These are phyloP conservation scores for Agrilus planipennis DNA, from an alignment of 1,140 invertebrate species.

Conservation along the genomic window DNA sequence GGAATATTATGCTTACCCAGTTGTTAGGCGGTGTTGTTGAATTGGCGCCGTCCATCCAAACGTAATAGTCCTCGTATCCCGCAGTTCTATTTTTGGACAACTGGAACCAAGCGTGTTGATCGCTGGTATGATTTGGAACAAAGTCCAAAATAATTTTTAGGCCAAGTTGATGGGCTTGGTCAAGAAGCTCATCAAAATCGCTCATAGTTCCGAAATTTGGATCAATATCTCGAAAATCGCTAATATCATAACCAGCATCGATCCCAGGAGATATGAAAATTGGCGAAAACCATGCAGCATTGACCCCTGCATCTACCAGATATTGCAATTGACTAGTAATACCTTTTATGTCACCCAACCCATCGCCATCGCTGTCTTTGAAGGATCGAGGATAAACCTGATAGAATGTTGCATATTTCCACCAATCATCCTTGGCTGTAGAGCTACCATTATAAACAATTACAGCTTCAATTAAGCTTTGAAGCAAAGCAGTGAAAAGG, in stretches of 20 bases:
- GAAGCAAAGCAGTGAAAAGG: too few species aligned
- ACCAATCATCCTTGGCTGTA: too few species aligned
- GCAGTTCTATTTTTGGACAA: conserved; percentile 47
- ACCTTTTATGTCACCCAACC: conserved; percentile 60
- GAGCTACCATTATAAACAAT: too few species aligned
- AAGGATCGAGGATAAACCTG: conserved; percentile 72
- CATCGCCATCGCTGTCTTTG: conserved; percentile 63
- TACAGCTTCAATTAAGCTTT: too few species aligned
- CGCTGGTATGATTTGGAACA: conserved; percentile 78
- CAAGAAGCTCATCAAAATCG: conserved; percentile 54
- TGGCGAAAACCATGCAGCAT: conserved; percentile 51
- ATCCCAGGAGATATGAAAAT: conserved; percentile 46
- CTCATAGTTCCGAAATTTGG: conserved; percentile 49
- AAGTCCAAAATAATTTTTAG: conserved; percentile 73
- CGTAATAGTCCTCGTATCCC: conserved; percentile 61
- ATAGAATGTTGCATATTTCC: conserved; percentile 58
- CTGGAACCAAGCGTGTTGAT: conserved; percentile 66
- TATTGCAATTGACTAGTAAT: conserved; percentile 49
- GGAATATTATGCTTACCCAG: too few species aligned
- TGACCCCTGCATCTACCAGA: conserved; percentile 49
- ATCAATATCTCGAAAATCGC: conserved; percentile 61
- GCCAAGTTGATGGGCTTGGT: conserved; percentile 44
- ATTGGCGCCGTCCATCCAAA: conserved; percentile 62
- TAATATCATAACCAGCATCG: conserved; percentile 64
- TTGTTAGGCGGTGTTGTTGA: conserved; percentile 54